Conservation (phyloP, 2,888 invertebrate genomes). For the Aphidoletes aphidimyza region DNA sequence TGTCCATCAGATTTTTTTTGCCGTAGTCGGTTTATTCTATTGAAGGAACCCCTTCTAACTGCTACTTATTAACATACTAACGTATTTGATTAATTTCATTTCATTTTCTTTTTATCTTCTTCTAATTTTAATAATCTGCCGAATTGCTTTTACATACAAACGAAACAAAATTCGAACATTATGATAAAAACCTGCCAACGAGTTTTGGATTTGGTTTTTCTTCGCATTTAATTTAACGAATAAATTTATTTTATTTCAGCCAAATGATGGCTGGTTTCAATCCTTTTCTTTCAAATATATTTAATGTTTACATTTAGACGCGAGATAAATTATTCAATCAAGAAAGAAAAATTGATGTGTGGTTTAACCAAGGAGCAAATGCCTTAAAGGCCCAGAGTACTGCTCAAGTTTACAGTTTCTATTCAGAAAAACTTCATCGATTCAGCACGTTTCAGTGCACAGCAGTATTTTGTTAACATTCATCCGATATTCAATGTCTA, state of each 20-base stretch:
- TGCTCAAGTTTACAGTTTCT: neutral
- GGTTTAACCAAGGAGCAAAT: too few relatives aligned
- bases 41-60: neutral
- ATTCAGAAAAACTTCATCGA: neutral
- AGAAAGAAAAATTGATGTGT: too few relatives aligned
- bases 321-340: too few relatives aligned
- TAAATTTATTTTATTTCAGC: too few relatives aligned
- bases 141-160: conserved; percentile 32
- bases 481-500: too few relatives aligned
- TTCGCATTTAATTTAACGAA: too few relatives aligned
- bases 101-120: neutral
- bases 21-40: neutral
- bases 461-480: too few relatives aligned
- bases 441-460: neutral
- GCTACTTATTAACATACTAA: neutral
- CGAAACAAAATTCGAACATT: neutral
- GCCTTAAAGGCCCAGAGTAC: too few relatives aligned
- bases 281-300: neutral
- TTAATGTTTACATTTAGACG: too few relatives aligned
- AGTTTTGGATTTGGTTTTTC: too few relatives aligned
- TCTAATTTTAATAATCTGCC: neutral
- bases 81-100: neutral
- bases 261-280: too few relatives aligned
- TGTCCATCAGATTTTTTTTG: neutral
- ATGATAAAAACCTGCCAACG: neutral